These are phyloP conservation scores for Peromyscus nudipes DNA, from an alignment of 2,797 vertebrate genomes.

Conservation along the genomic window DNA sequence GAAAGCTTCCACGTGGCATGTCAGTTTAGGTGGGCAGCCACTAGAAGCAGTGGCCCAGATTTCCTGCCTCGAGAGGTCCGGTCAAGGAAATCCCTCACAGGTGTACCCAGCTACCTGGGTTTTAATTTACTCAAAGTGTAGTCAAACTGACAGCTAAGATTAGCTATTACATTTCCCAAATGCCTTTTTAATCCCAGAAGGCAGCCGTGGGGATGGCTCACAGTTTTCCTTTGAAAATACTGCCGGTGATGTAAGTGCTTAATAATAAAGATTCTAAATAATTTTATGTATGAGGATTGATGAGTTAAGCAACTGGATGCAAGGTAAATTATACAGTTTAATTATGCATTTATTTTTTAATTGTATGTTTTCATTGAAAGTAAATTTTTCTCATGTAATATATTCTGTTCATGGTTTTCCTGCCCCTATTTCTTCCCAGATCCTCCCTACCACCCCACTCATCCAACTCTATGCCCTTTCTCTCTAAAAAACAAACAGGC, in stretches of 20 bases:
- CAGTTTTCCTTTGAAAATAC: neutral
- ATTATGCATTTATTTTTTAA: neutral
- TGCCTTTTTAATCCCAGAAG: neutral
- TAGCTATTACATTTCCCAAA: neutral
- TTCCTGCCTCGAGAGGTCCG: neutral
- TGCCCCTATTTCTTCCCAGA: too few relatives aligned
- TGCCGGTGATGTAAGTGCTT: neutral
- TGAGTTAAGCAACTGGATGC: neutral
- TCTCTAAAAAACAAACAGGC: neutral
- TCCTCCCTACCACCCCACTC: neutral
- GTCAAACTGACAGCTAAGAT: neutral
- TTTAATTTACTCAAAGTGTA: neutral
- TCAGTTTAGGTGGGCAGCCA: neutral
- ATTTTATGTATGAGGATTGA: neutral
- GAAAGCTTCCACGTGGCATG: neutral
- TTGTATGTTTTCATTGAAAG: neutral
- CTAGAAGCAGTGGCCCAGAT: neutral
- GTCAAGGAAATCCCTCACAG: neutral
- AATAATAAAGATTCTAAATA: neutral
- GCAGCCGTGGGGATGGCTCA: neutral
- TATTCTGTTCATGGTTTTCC: neutral
- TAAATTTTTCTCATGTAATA: neutral
- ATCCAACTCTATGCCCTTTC: neutral
- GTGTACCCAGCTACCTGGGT: neutral
- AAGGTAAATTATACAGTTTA: neutral